Percentiles rank a stretch among this genome's conserved stretches.
Evolutionary conservation across 2,888 invertebrate species (phyloP).

Genomic region (Pegoplata infirma): DNA sequence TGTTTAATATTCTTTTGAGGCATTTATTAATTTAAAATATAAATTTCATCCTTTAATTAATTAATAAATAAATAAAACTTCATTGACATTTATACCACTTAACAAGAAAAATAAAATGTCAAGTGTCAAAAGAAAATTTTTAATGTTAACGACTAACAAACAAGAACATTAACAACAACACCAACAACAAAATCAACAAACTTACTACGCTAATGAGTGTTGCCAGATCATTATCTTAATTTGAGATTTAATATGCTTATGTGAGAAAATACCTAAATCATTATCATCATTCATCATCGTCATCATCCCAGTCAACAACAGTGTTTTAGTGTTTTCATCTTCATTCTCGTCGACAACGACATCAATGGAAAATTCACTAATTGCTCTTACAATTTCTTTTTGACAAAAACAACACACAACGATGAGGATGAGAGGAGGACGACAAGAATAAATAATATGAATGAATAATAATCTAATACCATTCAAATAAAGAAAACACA

Average conservation of each 20-base stretch:
- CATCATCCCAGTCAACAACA: neutral
- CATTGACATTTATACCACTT: constrained; percentile 61
- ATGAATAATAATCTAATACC: constrained; percentile 43
- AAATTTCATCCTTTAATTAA: constrained; percentile 45
- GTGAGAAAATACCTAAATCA: constrained; percentile 27
- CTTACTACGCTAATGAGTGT: constrained; percentile 60
- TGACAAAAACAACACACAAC: neutral
- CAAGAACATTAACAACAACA: constrained; percentile 8
- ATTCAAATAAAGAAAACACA: constrained; percentile 28
- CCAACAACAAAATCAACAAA: neutral
- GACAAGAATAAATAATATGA: constrained; percentile 17
- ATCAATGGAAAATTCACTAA: constrained; percentile 53
- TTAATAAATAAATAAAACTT: constrained; percentile 44
- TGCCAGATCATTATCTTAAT: constrained; percentile 63
- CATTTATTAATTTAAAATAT: neutral
- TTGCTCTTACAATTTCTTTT: constrained; percentile 57
- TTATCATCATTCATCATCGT: constrained; percentile 26
- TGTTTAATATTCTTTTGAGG: too few relatives aligned
- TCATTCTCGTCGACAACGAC: constrained; percentile 32
- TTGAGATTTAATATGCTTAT: constrained; percentile 60
- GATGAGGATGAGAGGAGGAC: too few relatives aligned
- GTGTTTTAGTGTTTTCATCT: constrained; percentile 3
- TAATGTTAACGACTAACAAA: constrained; percentile 16
- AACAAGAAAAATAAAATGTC: constrained; percentile 43
- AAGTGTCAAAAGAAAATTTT: constrained; percentile 50